phyloP scores from a whole-genome alignment of 2,888 invertebrate genomes.

The Ellobium chinense region DNA sequence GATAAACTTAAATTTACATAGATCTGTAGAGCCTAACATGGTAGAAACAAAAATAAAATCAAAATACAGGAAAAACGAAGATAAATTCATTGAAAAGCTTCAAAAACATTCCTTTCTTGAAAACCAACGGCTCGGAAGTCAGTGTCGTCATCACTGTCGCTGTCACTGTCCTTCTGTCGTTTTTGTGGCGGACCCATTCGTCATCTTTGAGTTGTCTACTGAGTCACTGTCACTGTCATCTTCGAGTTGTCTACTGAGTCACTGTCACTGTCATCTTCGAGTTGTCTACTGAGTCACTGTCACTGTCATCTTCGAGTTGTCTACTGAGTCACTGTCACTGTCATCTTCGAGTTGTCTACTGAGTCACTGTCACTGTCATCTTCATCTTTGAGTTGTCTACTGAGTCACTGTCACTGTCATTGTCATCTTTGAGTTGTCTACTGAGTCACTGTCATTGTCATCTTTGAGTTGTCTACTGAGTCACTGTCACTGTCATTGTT shows the following conservation, averaged over 20 bases:
- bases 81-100: not conserved
- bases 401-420: not conserved
- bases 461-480: not conserved
- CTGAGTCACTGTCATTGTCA: not conserved
- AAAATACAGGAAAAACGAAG: too few species aligned
- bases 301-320: too few species aligned
- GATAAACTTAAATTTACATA: too few species aligned
- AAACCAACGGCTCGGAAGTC: not conserved
- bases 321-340: too few species aligned
- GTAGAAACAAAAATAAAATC: too few species aligned
- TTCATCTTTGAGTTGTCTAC: not conserved
- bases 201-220: too few species aligned
- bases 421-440: not conserved
- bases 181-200: not conserved
- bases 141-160: not conserved
- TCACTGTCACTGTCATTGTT: too few species aligned
- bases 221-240: not conserved
- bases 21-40: too few species aligned
- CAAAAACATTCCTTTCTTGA: not conserved
- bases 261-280: too few species aligned
- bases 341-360: not conserved
- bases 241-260: too few species aligned
- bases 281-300: not conserved
- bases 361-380: too few species aligned
- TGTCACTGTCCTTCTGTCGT: not conserved